phyloP scores from a whole-genome alignment of 2,797 vertebrate species.

The Phataginus tetradactyla region DNA sequence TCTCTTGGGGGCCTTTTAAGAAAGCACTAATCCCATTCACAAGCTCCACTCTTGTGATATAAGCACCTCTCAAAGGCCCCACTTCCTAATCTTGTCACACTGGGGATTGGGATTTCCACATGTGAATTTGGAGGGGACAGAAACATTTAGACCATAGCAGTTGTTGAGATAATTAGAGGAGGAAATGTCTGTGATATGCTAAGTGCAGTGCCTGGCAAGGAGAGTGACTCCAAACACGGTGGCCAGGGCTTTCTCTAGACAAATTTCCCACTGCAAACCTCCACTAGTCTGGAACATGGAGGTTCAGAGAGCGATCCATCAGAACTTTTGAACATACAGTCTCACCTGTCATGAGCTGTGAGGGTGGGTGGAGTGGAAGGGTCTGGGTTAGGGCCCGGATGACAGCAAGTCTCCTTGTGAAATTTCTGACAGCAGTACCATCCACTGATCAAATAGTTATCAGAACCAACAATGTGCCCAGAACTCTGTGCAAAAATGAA shows the following conservation, averaged over 20 bases:
- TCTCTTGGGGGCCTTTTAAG: background rate
- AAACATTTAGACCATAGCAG: background rate
- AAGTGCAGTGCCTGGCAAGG: background rate
- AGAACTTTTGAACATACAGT: background rate
- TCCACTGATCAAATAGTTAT: constrained; percentile 50
- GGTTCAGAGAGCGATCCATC: background rate
- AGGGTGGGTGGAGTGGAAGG: background rate
- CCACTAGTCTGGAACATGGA: background rate
- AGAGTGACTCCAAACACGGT: background rate
- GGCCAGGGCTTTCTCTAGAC: background rate
- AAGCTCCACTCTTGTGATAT: too few relatives aligned
- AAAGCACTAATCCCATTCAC: background rate
- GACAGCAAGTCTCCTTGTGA: background rate
- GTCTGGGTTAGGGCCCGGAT: background rate
- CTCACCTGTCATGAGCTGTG: background rate
- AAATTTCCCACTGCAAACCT: accelerated
- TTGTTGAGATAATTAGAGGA: background rate
- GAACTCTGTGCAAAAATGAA: background rate
- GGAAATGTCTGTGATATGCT: background rate
- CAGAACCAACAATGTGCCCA: background rate
- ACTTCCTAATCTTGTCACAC: background rate
- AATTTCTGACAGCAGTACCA: background rate
- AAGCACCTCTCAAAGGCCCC: background rate
- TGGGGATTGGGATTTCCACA: background rate
- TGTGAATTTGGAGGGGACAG: background rate